Conservation (phyloP, 2,888 invertebrate species). For the Tinea trinotella region DNA sequence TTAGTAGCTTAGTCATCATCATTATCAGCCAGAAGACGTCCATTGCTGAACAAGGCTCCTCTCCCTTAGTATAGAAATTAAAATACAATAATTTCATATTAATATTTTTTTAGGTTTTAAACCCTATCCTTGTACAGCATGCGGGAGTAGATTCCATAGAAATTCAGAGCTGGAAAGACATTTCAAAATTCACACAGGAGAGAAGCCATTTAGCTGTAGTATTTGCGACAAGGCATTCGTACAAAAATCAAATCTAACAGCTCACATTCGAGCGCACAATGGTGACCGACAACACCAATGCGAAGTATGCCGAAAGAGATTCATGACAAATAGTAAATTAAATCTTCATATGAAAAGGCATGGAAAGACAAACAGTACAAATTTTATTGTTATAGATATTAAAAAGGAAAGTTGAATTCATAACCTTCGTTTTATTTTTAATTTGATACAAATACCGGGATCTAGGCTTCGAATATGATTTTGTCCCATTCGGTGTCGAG, state of each 20-base stretch:
- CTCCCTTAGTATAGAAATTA: too few relatives aligned
- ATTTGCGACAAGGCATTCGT: slow-evolving; percentile 53
- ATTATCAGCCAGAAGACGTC: too few relatives aligned
- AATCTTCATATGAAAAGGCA: slow-evolving; percentile 43
- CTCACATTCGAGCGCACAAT: slow-evolving; percentile 52
- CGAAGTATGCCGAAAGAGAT: slow-evolving; percentile 40
- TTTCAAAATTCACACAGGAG: slow-evolving; percentile 49
- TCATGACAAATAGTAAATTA: slow-evolving; percentile 48
- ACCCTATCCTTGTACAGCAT: slow-evolving; percentile 47
- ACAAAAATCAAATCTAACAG: slow-evolving; percentile 52
- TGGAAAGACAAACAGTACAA: too few relatives aligned
- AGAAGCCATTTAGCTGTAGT: slow-evolving; percentile 49
- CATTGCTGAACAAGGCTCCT: too few relatives aligned
- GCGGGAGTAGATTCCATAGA: slow-evolving; percentile 48
- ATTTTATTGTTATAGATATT: too few relatives aligned
- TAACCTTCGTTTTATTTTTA: too few relatives aligned
- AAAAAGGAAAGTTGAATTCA: too few relatives aligned
- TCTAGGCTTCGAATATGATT: too few relatives aligned
- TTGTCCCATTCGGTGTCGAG: too few relatives aligned
- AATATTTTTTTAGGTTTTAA: slow-evolving; percentile 32
- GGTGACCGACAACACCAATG: slow-evolving; percentile 48
- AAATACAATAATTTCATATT: not conserved
- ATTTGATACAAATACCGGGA: too few relatives aligned
- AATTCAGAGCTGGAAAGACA: slow-evolving; percentile 54
- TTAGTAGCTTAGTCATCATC: too few relatives aligned